Evolutionary conservation across 2,797 vertebrate genomes (phyloP).

Genomic region (Lemur catta): DNA sequence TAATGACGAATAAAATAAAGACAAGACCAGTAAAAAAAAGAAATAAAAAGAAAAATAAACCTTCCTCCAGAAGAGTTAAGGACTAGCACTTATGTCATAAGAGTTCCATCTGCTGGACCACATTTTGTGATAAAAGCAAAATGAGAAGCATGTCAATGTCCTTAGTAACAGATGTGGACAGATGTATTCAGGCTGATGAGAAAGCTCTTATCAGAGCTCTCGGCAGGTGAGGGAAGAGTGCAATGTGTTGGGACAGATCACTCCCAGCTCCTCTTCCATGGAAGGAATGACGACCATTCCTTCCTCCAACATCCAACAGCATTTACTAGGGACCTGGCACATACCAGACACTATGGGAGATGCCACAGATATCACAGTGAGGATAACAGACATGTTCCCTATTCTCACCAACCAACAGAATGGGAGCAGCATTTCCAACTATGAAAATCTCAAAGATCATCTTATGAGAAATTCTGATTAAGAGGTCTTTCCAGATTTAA

Average conservation of each 20-base stretch:
- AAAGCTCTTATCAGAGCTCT: not conserved
- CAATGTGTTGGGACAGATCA: not conserved
- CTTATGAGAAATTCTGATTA: not conserved
- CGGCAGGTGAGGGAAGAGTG: not conserved
- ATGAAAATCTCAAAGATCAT: not conserved
- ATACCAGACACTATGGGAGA: not conserved
- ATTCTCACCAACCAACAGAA: not conserved
- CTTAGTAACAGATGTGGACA: not conserved
- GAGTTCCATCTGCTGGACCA: not conserved
- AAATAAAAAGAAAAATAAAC: not conserved
- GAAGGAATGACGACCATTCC: not conserved
- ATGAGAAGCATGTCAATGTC: not conserved
- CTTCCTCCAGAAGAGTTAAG: not conserved
- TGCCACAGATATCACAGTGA: not conserved
- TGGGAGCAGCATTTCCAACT: not conserved
- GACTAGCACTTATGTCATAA: not conserved
- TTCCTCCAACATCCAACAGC: not conserved
- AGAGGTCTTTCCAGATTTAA: not conserved
- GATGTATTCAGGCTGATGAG: not conserved
- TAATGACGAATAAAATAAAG: not conserved
- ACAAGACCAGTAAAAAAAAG: not conserved
- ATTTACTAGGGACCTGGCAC: not conserved
- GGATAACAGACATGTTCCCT: too few species aligned
- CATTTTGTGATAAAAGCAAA: constrained; percentile 1
- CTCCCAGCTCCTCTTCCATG: not conserved